phyloP scores from a whole-genome alignment of 2,113 vertebrate genomes.

The Camarhynchus parvulus region DNA sequence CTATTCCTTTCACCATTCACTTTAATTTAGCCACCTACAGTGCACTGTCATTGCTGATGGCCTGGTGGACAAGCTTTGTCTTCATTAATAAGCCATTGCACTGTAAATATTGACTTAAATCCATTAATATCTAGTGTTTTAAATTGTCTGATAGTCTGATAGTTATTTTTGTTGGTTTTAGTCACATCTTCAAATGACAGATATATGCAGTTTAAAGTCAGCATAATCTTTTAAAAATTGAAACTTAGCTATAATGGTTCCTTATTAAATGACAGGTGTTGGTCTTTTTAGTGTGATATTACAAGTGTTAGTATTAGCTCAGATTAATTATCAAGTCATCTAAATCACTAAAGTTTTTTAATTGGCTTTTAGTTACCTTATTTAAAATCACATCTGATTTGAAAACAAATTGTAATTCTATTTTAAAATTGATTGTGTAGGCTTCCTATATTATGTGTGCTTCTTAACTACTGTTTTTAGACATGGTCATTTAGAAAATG shows the following conservation, averaged over 20 bases:
- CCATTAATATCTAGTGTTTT: neutral
- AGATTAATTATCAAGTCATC: neutral
- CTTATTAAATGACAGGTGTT: neutral
- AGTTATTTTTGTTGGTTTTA: neutral
- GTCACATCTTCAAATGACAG: neutral
- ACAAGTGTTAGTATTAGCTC: neutral
- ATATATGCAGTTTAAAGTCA: neutral
- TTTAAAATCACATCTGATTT: neutral
- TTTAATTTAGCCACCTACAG: neutral
- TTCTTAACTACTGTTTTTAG: neutral
- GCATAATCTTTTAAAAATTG: neutral
- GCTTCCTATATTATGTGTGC: neutral
- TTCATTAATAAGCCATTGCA: neutral
- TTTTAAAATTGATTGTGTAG: neutral
- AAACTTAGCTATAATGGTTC: neutral
- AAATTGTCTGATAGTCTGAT: neutral
- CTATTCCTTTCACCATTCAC: rapidly evolving
- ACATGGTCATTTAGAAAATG: neutral
- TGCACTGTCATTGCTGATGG: neutral
- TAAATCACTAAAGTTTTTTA: neutral
- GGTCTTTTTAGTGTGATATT: neutral
- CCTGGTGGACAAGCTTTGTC: neutral
- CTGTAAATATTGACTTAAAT: neutral
- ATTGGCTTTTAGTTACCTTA: neutral
- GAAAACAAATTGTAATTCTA: neutral